Base-by-base conservation (phyloP, 2,888 invertebrate genomes). In the Perizoma flavofasciatum region DNA sequence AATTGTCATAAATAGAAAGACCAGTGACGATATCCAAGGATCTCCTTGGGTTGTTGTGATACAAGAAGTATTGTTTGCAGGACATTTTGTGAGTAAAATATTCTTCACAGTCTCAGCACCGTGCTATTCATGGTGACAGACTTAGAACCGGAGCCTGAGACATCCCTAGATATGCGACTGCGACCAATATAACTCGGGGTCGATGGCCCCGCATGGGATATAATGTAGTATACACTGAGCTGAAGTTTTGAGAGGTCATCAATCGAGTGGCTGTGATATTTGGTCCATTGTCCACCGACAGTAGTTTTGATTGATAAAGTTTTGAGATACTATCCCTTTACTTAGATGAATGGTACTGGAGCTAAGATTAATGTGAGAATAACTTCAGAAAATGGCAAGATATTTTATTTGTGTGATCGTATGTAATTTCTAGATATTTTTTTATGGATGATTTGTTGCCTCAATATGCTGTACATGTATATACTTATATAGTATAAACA, bases 141-240 rank as follows among this genome's bases (percentile, higher is more conserved):
- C 55, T 41, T 43, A 56, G 56, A 22, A 22, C 22, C 22, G 22
- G 52, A 43, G 55, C 44, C 40, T 59, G 52, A 59, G 66, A 49
- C 59, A 43, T 63, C 66, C 51, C 58, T 59, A 68, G 66, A 65
- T 61, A 67, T 37, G 52, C 43, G 50, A 68, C 72, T 33, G 57
- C 48, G 67, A 68, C 75, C 63, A 65, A 77, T 74, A 71, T 77
- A 77, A 69, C 69, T 39, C 34, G 65, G 44, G 78, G 69, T 73
- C 74, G 52, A 65, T 70, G 67, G 68, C 70, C 78, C 54, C 35
- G 35, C 37, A 49, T 45, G 33, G 49, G 6, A 22, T 44, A n/a
- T 44, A 41, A 10, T 10, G 10, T 10, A 41, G n/a, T 41, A 41
- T 41, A 40, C 11, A 50, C 37, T 40, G 41, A 44, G 22, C 43